phyloP scores from a whole-genome alignment of 2,797 vertebrate species.

The Lithobates pipiens region DNA sequence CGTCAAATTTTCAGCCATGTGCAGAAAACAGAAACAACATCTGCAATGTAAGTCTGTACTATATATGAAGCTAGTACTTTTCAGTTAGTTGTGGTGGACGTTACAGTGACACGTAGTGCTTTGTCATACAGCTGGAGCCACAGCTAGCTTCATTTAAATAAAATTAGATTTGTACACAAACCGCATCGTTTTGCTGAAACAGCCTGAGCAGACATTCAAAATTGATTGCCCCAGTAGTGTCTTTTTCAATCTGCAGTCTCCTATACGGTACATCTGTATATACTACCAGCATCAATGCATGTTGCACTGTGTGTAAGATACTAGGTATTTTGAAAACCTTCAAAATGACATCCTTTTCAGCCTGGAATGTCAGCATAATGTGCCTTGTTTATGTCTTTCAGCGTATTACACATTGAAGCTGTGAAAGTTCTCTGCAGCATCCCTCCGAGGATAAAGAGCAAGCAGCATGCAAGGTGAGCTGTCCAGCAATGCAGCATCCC shows the following conservation, averaged over 20 bases:
- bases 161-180: not conserved
- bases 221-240: not conserved
- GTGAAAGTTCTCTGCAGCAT: constrained; percentile 52
- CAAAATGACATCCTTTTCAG: not conserved
- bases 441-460: constrained; percentile 37
- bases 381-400: constrained; percentile 23
- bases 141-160: not conserved
- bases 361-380: not conserved
- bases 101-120: not conserved
- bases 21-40: constrained; percentile 29
- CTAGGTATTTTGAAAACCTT: not conserved
- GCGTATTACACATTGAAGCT: not conserved
- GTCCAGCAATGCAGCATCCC: constrained; percentile 56
- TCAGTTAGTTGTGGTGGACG: not conserved
- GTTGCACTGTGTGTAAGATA: not conserved
- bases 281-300: not conserved
- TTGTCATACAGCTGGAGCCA: not conserved
- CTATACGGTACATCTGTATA: constrained; percentile 16
- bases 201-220: constrained; percentile 15
- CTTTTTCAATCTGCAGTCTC: constrained; percentile 23
- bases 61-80: not conserved
- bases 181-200: not conserved
- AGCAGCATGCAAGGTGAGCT: constrained; percentile 45
- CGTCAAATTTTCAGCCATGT: constrained; percentile 20
- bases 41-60: constrained; percentile 33